Evolutionary conservation across 2,888 invertebrate genomes (phyloP).

Genomic region (Drosophila nigricruria): DNA sequence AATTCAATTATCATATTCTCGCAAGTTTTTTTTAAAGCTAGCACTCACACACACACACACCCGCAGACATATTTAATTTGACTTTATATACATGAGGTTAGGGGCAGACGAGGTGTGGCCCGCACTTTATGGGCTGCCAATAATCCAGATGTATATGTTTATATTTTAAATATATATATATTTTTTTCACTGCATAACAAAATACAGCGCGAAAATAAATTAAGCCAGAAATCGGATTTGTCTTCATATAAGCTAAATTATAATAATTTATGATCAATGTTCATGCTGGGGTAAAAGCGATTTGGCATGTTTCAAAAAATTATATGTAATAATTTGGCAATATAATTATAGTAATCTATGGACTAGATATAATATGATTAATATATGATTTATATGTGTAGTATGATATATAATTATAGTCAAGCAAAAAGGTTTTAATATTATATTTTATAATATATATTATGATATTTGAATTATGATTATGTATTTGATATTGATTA

Average conservation of each 20-base stretch:
- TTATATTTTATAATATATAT: not conserved
- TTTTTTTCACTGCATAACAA: constrained; percentile 23
- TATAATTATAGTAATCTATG: not conserved
- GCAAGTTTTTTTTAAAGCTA: constrained; percentile 16
- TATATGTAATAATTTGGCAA: not conserved
- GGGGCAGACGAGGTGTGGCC: constrained; percentile 22
- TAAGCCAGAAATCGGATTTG: constrained; percentile 21
- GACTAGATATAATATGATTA: constrained; percentile 6
- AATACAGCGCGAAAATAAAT: constrained; percentile 28
- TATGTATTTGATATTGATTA: not conserved
- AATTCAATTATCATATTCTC: constrained; percentile 59
- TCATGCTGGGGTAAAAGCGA: constrained; percentile 8
- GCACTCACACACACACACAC: constrained; percentile 18
- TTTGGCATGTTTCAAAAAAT: not conserved
- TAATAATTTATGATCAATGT: not conserved
- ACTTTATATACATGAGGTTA: constrained; percentile 21
- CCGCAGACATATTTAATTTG: not conserved
- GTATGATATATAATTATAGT: not conserved
- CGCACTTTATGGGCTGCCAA: constrained; percentile 23
- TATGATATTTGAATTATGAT: not conserved
- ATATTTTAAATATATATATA: constrained; percentile 11
- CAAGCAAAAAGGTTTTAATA: not conserved
- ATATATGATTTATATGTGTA: constrained; percentile 8
- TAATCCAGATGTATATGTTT: constrained; percentile 26
- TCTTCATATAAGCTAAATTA: constrained; percentile 6